A percentile compares a stretch with the other conserved stretches of the same genome.
phyloP scores from a whole-genome alignment of 2,888 invertebrate genomes.

The Parnassius mnemosyne region DNA sequence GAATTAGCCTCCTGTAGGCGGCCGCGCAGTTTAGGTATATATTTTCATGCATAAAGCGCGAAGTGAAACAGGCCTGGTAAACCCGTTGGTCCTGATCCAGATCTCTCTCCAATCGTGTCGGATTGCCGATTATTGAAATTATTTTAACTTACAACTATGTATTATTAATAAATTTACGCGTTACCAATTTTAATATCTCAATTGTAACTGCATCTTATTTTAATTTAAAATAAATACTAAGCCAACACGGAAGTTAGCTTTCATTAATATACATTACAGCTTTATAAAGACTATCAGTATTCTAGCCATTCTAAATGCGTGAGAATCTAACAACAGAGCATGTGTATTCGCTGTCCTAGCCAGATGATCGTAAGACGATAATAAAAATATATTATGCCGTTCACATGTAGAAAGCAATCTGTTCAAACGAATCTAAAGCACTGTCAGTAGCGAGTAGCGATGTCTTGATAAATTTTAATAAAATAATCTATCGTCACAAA shows the following conservation, averaged over 20 bases:
- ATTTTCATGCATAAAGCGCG: no score
- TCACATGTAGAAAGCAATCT: constrained; percentile 28
- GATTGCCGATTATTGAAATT: no score
- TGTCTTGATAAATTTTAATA: not conserved
- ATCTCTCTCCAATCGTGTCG: no score
- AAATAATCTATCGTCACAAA: not conserved
- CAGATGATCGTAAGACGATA: constrained; percentile 31
- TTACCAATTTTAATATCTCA: no score
- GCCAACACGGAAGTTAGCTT: constrained; percentile 2
- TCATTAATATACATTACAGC: constrained; percentile 6
- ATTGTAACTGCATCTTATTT: no score
- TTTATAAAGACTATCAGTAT: constrained; percentile 21
- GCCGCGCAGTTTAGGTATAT: no score
- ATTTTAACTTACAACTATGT: no score
- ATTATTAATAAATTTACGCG: no score
- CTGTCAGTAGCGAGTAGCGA: constrained; percentile 4
- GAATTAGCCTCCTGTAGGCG: no score
- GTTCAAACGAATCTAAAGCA: constrained; percentile 14
- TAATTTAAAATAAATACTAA: not conserved
- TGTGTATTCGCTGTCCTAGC: constrained; percentile 29
- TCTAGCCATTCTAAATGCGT: constrained; percentile 19
- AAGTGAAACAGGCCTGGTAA: no score
- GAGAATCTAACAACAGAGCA: constrained; percentile 29
- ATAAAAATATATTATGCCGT: constrained; percentile 32
- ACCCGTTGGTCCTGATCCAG: no score